Evolutionary conservation across 1,140 invertebrate genomes (phyloP), one percentile per base, ranked within the genome.

Genomic region (Magallana ariakensis): DNA sequence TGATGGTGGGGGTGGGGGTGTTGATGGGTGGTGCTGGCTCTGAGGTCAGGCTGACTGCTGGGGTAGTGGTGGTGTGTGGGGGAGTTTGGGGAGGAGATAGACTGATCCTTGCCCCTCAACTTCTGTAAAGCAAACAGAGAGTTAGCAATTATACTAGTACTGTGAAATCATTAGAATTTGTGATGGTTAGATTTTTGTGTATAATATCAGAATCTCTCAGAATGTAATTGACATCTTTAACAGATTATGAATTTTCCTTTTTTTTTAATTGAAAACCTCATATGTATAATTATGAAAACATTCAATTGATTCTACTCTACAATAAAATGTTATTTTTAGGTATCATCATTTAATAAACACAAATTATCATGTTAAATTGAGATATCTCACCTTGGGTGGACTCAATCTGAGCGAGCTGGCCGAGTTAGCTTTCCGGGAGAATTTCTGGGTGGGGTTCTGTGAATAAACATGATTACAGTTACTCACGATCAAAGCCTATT

Each of bases 371-470:
- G 3, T 46, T 46, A 46, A 46, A 62, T 8, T 33, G 15, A 46
- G 22, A 19, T 80, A 85, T 55, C 92, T 91, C 87, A 95, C 95
- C 94, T 95, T 95, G 66, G 94, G 94, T 66, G 95, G 95, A 94
- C 98, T 98, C 95, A 98, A 95, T 96, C 98, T 97, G 90, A 99
- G 96, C 91, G 98, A 98, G 95, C 98, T 99, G 93, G 98, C 98
- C 91, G 98, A 99, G 87, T 98, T 98, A 91, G 98, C 97, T 96
- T 99, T 99, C 94, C 98, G 96, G 93, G 97, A 98, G 96, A 98
- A 99, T 96, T 98, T 99, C 96, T 98, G 98, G 94, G 98, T 97
- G 93, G 98, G 98, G 95, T 97, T 98, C 98, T 99, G 97, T 95
- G 90, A 89, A 85, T 83, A 70, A 88, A 87, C 83, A 16, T 4